Base-by-base conservation (phyloP, 2,113 vertebrate species). In the Notechis scutatus region DNA sequence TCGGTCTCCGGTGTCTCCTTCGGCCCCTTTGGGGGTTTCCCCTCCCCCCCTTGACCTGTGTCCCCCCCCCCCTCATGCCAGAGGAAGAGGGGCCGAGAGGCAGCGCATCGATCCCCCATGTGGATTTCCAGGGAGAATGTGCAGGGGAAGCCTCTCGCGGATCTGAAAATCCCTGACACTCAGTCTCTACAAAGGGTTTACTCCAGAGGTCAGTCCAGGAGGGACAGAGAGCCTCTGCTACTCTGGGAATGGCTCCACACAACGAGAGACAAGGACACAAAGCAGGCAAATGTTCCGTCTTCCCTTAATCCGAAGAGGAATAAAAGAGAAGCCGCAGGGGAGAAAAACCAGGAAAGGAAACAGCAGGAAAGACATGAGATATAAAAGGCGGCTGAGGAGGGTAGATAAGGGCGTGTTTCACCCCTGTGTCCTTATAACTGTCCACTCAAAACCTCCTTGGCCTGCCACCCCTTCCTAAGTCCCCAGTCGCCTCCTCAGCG, bases 311-410 rank as follows among this genome's bases (percentile, higher is more conserved):
- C 14, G 29, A 69, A 29, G 10, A 64, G 61, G 24, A 29, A 61
- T 57, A 8, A 59, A 24, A 59, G 57, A 59, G 57, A 59, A 50
- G 8, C 8, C 8, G 47, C 47, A 59, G 57, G 8, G 57, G 8
- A 8, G 23, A 4, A 4, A 3, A 64, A 64, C 3, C 0, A 11
- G 61, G 26, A 61, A 61, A 29, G 61, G 5, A 4, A 12, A 29
- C 0, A 0, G 26, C 11, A 29, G 26, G 23, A 64, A 12, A 12
- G 29, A 29, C 9, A 64, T 64, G 0, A 4, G 26, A 4, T 4
- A 5, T 4, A 64, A 26, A 29, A 26, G 26, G 26, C 61, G 29
- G 26, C 61, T 29, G 61, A 54, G 12, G 11, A 54, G 52, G 52
- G 52, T 12, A 5, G 61, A 69, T 69, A n/a, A n/a, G 11, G 5